A percentile compares a stretch with the other conserved stretches of the same genome.
These are phyloP conservation scores for Caenorhabditis sulstoni DNA, from an alignment of 2,888 invertebrate species.

Conservation along the genomic window DNA sequence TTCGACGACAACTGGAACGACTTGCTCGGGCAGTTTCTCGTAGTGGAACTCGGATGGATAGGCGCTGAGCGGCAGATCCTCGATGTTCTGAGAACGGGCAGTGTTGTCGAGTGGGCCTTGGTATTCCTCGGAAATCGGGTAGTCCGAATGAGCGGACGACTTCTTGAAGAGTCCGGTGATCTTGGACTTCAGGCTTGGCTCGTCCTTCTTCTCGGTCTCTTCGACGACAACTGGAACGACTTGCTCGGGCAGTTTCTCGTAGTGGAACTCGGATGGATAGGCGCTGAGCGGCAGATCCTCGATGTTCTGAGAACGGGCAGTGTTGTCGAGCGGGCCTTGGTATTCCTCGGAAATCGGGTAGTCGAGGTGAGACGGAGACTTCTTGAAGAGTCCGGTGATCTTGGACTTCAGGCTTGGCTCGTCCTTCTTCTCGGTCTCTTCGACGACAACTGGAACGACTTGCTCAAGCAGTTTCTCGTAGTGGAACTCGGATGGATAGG, in stretches of 20 bases:
- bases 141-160: conserved; percentile 50
- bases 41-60: conserved; percentile 58
- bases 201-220: conserved; percentile 32
- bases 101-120: conserved; percentile 25
- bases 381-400: conserved; percentile 65
- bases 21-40: conserved; percentile 34
- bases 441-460: conserved; percentile 28
- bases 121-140: conserved; percentile 59
- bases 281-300: conserved; percentile 48
- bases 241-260: conserved; percentile 54
- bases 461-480: conserved; percentile 50
- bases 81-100: conserved; percentile 4
- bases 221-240: conserved; percentile 28
- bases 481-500: conserved; percentile 56
- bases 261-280: conserved; percentile 49
- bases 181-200: conserved; percentile 35
- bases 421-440: conserved; percentile 37
- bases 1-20: conserved; percentile 24
- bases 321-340: conserved; percentile 17
- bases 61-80: conserved; percentile 44
- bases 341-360: conserved; percentile 63
- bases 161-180: conserved; percentile 64
- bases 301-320: conserved; percentile 16
- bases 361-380: conserved; percentile 60
- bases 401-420: conserved; percentile 27